Conservation (phyloP, 2,797 vertebrate genomes). For the Parotocinclus haroldoi region DNA sequence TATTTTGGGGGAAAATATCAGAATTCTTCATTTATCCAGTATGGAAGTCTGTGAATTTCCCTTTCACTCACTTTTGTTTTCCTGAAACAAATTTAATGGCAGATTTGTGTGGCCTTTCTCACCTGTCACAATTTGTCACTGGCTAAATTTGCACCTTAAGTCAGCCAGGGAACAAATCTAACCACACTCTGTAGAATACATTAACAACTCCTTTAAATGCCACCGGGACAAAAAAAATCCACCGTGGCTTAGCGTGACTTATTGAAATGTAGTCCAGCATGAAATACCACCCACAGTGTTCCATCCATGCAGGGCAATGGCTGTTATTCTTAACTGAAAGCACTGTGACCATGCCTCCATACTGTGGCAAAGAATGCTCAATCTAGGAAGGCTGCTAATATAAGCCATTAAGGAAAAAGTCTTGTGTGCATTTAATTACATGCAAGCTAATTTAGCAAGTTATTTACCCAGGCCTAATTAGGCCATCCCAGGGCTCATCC, state of each 20-base stretch:
- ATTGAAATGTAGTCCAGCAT: constrained; percentile 49
- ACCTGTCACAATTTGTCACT: constrained; percentile 39
- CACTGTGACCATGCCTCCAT: constrained; percentile 33
- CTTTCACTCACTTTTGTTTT: constrained; percentile 14
- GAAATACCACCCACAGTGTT: constrained; percentile 49
- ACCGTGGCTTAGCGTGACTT: constrained; percentile 41
- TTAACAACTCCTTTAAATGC: constrained; percentile 43
- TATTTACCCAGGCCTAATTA: constrained; percentile 38
- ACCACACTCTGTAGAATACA: constrained; percentile 33
- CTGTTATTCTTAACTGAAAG: constrained; percentile 46
- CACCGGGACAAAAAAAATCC: constrained; percentile 40
- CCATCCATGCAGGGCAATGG: constrained; percentile 22
- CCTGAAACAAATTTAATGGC: constrained; percentile 16
- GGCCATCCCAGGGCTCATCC: constrained; percentile 16
- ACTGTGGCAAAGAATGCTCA: too few species aligned
- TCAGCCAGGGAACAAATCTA: constrained; percentile 25
- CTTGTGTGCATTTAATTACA: constrained; percentile 42
- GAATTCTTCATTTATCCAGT: neutral
- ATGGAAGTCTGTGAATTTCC: constrained; percentile 1
- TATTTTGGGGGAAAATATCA: too few species aligned
- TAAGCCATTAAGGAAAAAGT: constrained; percentile 64
- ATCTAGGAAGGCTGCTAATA: constrained; percentile 60
- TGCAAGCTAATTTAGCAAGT: constrained; percentile 38
- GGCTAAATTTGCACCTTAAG: constrained; percentile 34
- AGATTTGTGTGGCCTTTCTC: constrained; percentile 29